Conservation (phyloP, 2,113 vertebrate genomes). For the Catharus bicknelli region DNA sequence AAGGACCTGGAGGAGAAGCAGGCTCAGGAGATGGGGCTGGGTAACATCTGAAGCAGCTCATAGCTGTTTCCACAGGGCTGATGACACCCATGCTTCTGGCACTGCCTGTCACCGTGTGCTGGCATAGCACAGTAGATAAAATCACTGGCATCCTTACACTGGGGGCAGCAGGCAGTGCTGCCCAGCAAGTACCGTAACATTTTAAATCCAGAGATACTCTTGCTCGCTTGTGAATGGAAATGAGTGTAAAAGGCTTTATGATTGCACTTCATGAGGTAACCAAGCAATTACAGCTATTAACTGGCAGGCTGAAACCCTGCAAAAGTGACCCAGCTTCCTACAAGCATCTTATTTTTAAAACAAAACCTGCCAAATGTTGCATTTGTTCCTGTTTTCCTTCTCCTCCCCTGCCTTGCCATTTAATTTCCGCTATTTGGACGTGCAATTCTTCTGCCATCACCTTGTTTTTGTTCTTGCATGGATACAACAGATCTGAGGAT, state of each 20-base stretch:
- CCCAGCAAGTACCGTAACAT: not conserved
- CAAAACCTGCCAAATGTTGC: slow-evolving; percentile 19
- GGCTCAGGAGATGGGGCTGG: not conserved
- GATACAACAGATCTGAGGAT: not conserved
- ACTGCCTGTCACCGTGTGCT: not conserved
- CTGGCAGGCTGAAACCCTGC: slow-evolving; percentile 1
- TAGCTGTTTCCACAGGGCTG: not conserved
- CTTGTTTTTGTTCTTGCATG: slow-evolving; percentile 5
- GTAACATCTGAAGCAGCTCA: not conserved
- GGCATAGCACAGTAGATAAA: not conserved
- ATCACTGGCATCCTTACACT: not conserved
- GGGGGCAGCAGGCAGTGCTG: not conserved
- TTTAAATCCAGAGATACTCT: not conserved
- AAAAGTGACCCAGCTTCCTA: slow-evolving; percentile 33
- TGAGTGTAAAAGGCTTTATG: slow-evolving; percentile 21
- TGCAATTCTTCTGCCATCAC: not conserved
- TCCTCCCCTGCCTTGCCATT: not conserved
- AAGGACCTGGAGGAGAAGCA: not conserved
- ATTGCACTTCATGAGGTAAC: slow-evolving; percentile 30
- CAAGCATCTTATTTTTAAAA: slow-evolving; percentile 27
- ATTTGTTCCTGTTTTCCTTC: slow-evolving; percentile 28
- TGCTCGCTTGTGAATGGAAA: not conserved
- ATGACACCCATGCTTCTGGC: not conserved
- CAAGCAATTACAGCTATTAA: slow-evolving; percentile 49
- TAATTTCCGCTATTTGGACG: not conserved